Conservation (phyloP, 1,140 invertebrate genomes). For the Onthophagus taurus region DNA sequence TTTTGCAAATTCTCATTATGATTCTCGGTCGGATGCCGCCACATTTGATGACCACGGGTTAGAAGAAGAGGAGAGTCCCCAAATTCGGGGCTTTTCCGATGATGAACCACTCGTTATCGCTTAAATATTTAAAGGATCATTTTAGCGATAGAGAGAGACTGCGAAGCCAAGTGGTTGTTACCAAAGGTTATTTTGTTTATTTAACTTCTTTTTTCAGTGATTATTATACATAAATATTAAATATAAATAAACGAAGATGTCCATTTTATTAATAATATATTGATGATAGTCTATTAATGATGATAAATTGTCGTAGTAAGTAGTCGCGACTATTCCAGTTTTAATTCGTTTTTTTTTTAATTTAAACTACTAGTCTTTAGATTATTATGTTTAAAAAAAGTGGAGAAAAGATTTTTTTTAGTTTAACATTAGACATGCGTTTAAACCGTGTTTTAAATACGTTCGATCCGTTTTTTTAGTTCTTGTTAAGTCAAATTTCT, state of each 20-base stretch:
- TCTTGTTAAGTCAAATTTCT: constrained; percentile 26
- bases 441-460: constrained; percentile 12
- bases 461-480: constrained; percentile 10
- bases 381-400: constrained; percentile 14
- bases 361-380: constrained; percentile 9
- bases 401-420: too few relatives aligned
- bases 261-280: constrained; percentile 6
- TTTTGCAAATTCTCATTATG: constrained; percentile 80
- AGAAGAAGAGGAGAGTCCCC: constrained; percentile 72
- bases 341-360: constrained; percentile 4
- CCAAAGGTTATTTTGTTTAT: too few relatives aligned
- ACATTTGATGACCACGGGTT: constrained; percentile 67
- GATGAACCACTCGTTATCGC: constrained; percentile 89
- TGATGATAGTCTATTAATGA: too few relatives aligned
- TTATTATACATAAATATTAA: constrained; percentile 10
- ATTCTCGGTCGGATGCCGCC: constrained; percentile 72
- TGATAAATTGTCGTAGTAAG: constrained; percentile 6
- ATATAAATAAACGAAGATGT: constrained; percentile 3
- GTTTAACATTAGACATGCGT: too few relatives aligned
- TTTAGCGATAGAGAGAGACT: constrained; percentile 10
- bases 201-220: constrained; percentile 12
- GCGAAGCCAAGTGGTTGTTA: constrained; percentile 12
- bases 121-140: too few relatives aligned
- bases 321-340: constrained; percentile 11
- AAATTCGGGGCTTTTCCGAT: constrained; percentile 84